Evolutionary conservation across 92 coral and sea anemone species (phyloP).

Genomic region (Porites divaricata): DNA sequence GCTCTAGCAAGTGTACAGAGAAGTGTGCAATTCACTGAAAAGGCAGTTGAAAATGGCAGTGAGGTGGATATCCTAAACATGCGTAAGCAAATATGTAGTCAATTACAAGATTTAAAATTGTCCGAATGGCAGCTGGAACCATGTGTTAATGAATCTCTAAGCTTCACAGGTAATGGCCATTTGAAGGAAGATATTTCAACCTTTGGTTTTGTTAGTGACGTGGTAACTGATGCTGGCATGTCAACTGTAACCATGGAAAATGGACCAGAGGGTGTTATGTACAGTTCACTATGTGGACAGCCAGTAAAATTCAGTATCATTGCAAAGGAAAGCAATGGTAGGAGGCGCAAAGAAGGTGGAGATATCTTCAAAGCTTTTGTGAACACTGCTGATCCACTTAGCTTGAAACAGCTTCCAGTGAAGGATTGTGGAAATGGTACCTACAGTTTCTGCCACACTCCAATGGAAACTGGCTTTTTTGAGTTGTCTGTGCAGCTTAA

Average conservation of each 20-base stretch:
- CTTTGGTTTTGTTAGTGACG: no score
- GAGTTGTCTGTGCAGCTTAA: constrained; percentile 48
- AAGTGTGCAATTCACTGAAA: constrained; percentile 1
- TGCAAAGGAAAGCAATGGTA: constrained; percentile 23
- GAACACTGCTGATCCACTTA: no score
- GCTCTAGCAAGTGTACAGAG: constrained; percentile 47
- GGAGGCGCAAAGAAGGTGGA: constrained; percentile 6
- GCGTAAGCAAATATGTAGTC: no score
- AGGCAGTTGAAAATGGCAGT: no score
- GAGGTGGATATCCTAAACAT: no score
- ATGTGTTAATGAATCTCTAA: no score
- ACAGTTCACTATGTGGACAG: constrained; percentile 53
- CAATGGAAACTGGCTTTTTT: constrained; percentile 33
- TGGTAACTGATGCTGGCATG: no score
- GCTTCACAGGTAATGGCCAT: no score
- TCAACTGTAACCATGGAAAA: constrained; percentile 41
- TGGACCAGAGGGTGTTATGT: constrained; percentile 44
- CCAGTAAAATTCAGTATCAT: constrained; percentile 27
- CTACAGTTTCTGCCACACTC: constrained; percentile 41
- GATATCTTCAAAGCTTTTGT: constrained; percentile 12
- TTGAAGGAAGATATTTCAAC: no score
- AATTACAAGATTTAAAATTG: no score
- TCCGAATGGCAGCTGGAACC: no score
- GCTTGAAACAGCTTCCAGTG: no score
- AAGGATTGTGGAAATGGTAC: constrained; percentile 41